A percentile compares a stretch with the other conserved stretches of the same genome.
These are phyloP conservation scores for Ardeotis arabs DNA, from an alignment of 2,113 vertebrate species.

Conservation along the genomic window DNA sequence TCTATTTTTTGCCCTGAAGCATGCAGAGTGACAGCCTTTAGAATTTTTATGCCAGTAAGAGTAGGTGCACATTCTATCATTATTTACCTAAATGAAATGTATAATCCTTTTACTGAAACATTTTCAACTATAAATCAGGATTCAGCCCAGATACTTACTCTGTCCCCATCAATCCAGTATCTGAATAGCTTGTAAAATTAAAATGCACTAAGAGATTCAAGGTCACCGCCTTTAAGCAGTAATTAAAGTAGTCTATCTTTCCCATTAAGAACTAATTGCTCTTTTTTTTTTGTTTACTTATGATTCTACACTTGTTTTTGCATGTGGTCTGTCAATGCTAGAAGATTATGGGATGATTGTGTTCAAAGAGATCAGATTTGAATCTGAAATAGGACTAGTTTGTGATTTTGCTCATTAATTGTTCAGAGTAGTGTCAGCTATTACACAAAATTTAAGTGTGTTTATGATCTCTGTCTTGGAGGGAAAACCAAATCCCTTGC, in stretches of 20 bases:
- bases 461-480: neutral
- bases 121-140: neutral
- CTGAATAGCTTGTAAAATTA: neutral
- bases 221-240: neutral
- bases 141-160: neutral
- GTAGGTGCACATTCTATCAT: neutral
- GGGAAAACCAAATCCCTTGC: neutral
- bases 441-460: neutral
- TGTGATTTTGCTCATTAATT: neutral
- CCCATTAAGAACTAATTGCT: neutral
- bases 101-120: neutral
- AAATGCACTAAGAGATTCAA: neutral
- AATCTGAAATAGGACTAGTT: neutral
- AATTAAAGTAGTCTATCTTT: neutral
- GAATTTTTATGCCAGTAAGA: neutral
- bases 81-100: constrained; percentile 24
- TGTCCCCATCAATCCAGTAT: neutral
- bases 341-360: fast-evolving
- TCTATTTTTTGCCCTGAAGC: neutral
- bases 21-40: neutral
- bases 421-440: neutral
- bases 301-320: neutral
- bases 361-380: neutral
- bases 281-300: neutral
- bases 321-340: neutral